phyloP scores from a whole-genome alignment of 2,113 vertebrate genomes.

The Saccopteryx leptura region DNA sequence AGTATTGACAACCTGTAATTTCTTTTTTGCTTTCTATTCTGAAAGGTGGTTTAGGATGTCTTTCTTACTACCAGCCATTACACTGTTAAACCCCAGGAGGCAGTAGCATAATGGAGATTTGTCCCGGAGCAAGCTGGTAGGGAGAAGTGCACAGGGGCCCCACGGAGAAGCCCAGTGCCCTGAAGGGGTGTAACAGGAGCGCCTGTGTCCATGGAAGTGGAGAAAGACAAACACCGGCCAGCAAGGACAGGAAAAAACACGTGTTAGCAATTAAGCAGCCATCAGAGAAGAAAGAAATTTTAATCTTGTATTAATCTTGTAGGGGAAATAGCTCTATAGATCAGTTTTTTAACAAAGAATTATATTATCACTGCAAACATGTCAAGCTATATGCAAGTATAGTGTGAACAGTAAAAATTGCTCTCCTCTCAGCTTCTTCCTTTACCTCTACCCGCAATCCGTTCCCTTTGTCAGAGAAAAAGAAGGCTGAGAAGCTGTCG shows the following conservation, averaged over 20 bases:
- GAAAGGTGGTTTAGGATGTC: not conserved
- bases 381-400: not conserved
- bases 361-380: not conserved
- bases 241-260: not conserved
- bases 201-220: not conserved
- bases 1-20: not conserved
- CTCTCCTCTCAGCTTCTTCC: not conserved
- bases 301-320: not conserved
- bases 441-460: no score
- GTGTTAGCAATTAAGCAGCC: not conserved
- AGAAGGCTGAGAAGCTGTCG: not conserved
- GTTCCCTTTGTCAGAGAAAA: not conserved
- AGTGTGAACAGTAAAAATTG: not conserved
- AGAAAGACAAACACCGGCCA: not conserved
- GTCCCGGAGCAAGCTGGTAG: not conserved
- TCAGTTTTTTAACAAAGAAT: not conserved
- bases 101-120: not conserved
- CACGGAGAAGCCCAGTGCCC: not conserved
- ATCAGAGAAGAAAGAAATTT: not conserved
- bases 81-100: constrained; percentile 7
- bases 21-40: not conserved
- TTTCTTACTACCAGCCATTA: not conserved
- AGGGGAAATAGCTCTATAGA: not conserved
- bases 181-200: not conserved
- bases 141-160: not conserved